Evolutionary conservation across 2,113 vertebrate genomes (phyloP), one percentile per base, ranked within the genome.

Genomic region (Porphyrio hochstetteri): DNA sequence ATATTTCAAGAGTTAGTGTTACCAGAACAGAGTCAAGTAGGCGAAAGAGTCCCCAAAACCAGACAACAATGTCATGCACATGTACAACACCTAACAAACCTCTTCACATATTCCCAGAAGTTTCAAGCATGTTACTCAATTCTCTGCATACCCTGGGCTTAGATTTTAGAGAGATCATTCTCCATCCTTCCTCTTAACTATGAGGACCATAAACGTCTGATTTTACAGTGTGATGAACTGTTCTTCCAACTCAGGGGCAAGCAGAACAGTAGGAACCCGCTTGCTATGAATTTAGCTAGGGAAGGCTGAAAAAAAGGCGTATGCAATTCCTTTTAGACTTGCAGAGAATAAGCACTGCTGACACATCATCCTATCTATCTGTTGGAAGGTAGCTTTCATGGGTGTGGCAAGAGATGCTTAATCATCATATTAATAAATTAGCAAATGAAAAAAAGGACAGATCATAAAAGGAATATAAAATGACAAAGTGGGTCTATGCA

Each of bases 321-420:
- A 84, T 48, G 64, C 93, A 93, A 77, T 94, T 91, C 53, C 60
- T 56, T 88, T 82, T 55, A 71, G 55, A 46, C 60, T 71, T 67
- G 56, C 79, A 80, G 46, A 83, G 80, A 87, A 95, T 77, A 94
- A 92, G 91, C n/a, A 53, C 46, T 90, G 79, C 67, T 95, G 61
- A 71, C 63, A 77, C 63, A 79, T 59, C 29, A 67, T 42, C 64
- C 88, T 74, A 50, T 13, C 68, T 91, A 24, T 48, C 52, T 65
- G 74, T 78, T 92, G 92, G 93, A 94, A 59, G 40, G 50, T 35
- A 96, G 60, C 24, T 69, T 95, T 94, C 90, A 42, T 10, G 24
- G 76, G 16, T 46, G 44, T 88, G 64, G 80, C 63, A 95, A 90
- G 64, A 75, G 50, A 44, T 80, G 33, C 5, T 57, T 56, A n/a